These are phyloP conservation scores for Trachelus stipa DNA, from an alignment of 2,888 invertebrate genomes.

Conservation along the genomic window DNA sequence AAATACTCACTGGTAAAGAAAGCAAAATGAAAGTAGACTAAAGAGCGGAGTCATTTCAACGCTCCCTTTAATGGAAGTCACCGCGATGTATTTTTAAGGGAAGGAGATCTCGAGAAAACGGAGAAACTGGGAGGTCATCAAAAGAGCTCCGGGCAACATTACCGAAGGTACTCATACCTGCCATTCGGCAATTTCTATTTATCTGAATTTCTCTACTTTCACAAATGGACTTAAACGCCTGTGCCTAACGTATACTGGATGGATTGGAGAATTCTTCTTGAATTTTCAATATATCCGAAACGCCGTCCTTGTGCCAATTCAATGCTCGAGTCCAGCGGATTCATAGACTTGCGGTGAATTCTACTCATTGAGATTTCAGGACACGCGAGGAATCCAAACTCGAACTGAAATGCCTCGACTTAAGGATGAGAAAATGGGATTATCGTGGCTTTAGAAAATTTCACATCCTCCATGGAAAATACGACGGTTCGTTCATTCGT, in stretches of 20 bases:
- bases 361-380: not conserved
- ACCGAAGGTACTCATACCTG: not conserved
- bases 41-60: not conserved
- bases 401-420: not conserved
- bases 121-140: not conserved
- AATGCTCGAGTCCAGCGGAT: not conserved
- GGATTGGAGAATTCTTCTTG: not conserved
- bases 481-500: not conserved
- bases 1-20: not conserved
- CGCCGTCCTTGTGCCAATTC: not conserved
- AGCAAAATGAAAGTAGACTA: not conserved
- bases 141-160: not conserved
- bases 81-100: not conserved
- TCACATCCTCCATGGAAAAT: not conserved
- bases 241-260: not conserved
- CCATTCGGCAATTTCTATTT: not conserved
- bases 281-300: not conserved
- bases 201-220: not conserved
- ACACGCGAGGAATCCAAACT: not conserved
- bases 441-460: not conserved
- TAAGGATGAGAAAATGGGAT: not conserved
- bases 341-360: not conserved
- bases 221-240: not conserved
- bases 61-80: not conserved
- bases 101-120: not conserved